Evolutionary conservation across 2,797 vertebrate species (phyloP), one percentile per base, ranked within the genome.

Genomic region (Champsocephalus esox): DNA sequence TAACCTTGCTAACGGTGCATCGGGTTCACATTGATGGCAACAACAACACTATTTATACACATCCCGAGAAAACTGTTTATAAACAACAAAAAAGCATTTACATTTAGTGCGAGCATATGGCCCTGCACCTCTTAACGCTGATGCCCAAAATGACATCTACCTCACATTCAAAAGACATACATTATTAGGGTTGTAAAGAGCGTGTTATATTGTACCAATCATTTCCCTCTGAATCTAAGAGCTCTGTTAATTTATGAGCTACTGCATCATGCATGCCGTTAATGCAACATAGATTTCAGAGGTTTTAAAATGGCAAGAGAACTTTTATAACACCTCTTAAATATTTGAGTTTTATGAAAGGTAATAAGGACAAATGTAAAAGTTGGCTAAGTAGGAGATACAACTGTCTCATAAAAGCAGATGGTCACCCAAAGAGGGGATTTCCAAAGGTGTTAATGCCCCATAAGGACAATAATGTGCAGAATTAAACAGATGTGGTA

Each of bases 401-500:
- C 88, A 83, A 92, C 85, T 80, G 88, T 81, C 73, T 82, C 88
- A 88, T 92, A 91, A 93, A 93, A 90, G 81, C 93, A 94, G 89
- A 94, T 92, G 89, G 90, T 89, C 86, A 89, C 70, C 28, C 52
- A 92, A 90, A 89, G 78, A 85, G 84, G 64, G 58, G 70, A 67
- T 86, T 90, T 92, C 81, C 66, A 86, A 85, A 87, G 85, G 86
- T 77, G 79, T 85, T 90, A 92, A 89, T 89, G 87, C 80, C 82
- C 73, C 84, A 79, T 83, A 86, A 88, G 84, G 81, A 88, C 82
- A 83, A 83, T 89, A 86, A 92, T 66, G 74, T 74, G 65, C 78
- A 64, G 79, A 77, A 91, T 92, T 89, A 89, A 92, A 86, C 89
- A 92, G 90, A 93, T 92, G 91, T 83, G 74, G 44, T 75, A 87